Base-by-base conservation (phyloP, 64 coral and sea anemone species). In the Actinia equina region DNA sequence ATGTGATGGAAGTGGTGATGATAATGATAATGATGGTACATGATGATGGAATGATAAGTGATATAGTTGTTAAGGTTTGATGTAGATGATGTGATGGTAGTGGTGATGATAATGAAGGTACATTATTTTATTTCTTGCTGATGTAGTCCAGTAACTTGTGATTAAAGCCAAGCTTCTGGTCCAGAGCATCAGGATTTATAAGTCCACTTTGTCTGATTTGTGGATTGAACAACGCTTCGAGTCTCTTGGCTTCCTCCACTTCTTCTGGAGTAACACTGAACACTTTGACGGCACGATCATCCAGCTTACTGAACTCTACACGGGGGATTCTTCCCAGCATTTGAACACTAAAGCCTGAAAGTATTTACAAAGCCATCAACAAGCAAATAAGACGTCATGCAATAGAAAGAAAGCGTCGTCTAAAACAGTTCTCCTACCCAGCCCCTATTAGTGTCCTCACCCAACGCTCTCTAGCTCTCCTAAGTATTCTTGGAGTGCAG, bases 1-100 rank as follows among this genome's bases (percentile, higher is more conserved):
- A 27, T 37, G 30, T 52, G 82, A 22, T 82, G 81, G 9, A 54
- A 45, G 17, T 83, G 81, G 17, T 83, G 80, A 46, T 83, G 80
- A 46, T 83, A 25, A 83, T 52, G 43, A 22, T 83, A 27, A 54
- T 52, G 81, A 83, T 52, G 81, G 49, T 83, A 45, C 30, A 22
- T 54, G 8, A 54, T 83, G 81, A 25, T 83, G 81, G 30, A 37
- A 54, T 83, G 17, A 23, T 83, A 46, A 19, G 30, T n/a, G 6
- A n/a, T 57, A 18, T 54, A 54, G 81, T 37, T 37, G 30, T 37
- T 37, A 37, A 37, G 30, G 30, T 37, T 37, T 63, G 60, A 63
- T 63, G 60, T 63, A 6, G 20, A 5, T 63, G n/a, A 27, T 71
- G 65, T 54, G 30, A 54, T 54, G 52, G 55, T 57, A 41, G 23